A percentile compares a stretch with the other conserved stretches of the same genome.
These are phyloP conservation scores for Hemitrygon akajei DNA, from an alignment of 2,797 vertebrate species.

Conservation along the genomic window DNA sequence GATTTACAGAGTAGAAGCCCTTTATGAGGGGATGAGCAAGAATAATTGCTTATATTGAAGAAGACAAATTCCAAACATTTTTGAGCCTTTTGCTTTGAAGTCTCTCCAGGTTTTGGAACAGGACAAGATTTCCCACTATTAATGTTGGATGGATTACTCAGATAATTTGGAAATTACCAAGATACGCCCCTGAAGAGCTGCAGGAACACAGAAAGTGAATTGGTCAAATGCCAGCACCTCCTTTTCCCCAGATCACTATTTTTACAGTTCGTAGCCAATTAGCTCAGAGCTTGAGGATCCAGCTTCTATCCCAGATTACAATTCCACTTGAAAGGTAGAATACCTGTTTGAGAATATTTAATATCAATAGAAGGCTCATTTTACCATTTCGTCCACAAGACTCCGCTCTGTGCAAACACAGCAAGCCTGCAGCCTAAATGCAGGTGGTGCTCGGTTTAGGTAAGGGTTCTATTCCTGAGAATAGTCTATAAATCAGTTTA, in stretches of 20 bases:
- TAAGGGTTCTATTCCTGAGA: neutral
- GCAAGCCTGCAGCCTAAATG: neutral
- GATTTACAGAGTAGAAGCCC: neutral
- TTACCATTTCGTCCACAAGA: neutral
- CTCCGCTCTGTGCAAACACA: no score
- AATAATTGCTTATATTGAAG: neutral
- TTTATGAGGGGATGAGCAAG: neutral
- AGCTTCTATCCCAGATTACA: neutral
- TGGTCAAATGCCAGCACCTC: neutral
- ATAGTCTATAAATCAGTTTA: no score
- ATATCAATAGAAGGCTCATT: neutral
- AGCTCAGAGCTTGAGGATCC: neutral
- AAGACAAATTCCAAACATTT: neutral
- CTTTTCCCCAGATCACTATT: neutral
- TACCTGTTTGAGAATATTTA: neutral
- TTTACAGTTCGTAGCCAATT: neutral
- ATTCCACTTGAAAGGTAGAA: neutral
- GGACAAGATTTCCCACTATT: neutral
- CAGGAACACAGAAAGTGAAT: neutral
- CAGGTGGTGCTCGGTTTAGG: no score
- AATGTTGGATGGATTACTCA: neutral
- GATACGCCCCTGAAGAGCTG: neutral
- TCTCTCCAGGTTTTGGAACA: neutral
- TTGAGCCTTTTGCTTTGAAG: neutral
- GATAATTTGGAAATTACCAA: neutral